Conservation (phyloP, 1,140 invertebrate genomes). For the Drosophila busckii region DNA sequence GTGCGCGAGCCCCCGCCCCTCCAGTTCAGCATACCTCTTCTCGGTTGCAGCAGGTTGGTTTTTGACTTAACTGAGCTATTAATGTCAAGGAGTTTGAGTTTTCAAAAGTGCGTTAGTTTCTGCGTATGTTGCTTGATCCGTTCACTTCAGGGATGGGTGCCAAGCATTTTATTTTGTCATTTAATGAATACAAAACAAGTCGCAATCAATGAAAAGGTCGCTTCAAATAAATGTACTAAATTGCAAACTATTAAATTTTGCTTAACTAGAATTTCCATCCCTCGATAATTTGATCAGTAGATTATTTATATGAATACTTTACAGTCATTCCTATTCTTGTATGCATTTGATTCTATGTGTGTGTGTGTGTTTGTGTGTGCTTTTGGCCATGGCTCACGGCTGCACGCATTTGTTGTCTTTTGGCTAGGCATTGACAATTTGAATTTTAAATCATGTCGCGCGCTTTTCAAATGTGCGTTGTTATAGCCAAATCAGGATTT, state of each 20-base stretch:
- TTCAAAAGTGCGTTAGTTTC: constrained; percentile 74
- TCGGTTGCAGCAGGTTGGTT: constrained; percentile 14
- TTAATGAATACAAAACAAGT: too few relatives aligned
- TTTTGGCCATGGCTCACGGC: constrained; percentile 70
- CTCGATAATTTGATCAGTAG: constrained; percentile 47
- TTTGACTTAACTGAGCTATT: constrained; percentile 56
- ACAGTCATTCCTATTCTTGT: constrained; percentile 62
- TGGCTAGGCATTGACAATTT: constrained; percentile 56
- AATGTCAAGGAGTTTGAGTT: constrained; percentile 61
- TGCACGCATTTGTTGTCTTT: constrained; percentile 64
- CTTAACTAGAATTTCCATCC: constrained; percentile 22
- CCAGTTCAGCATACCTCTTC: neutral
- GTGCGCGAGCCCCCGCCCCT: neutral
- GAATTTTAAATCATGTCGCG: constrained; percentile 68
- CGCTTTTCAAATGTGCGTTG: constrained; percentile 65
- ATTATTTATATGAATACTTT: constrained; percentile 62
- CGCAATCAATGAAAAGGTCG: too few relatives aligned
- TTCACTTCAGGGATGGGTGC: constrained; percentile 48
- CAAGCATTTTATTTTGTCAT: too few relatives aligned
- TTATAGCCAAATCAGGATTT: constrained; percentile 75
- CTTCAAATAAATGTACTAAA: too few relatives aligned
- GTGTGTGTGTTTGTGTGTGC: constrained; percentile 19
- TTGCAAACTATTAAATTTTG: constrained; percentile 3
- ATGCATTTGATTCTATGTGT: constrained; percentile 18
- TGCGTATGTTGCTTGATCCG: constrained; percentile 44